Conservation (phyloP, 2,113 vertebrate species). For the Nasalis larvatus region DNA sequence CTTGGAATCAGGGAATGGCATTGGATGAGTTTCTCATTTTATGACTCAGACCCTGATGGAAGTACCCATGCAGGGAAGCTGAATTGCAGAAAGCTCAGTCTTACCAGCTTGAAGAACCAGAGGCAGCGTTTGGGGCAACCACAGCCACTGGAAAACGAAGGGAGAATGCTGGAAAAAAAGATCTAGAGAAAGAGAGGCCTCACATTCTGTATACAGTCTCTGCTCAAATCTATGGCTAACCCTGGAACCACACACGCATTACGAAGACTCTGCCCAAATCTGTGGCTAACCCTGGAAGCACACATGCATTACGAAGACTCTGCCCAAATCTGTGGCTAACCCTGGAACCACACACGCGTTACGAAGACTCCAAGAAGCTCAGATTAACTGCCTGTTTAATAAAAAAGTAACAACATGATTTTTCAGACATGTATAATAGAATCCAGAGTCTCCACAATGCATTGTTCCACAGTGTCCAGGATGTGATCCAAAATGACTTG, state of each 20-base stretch:
- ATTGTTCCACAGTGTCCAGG: background rate
- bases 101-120: background rate
- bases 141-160: background rate
- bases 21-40: fast-evolving
- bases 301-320: background rate
- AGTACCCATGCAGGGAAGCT: background rate
- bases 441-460: background rate
- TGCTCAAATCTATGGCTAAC: background rate
- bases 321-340: too few species aligned
- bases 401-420: background rate
- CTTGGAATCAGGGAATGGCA: background rate
- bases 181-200: background rate
- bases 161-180: background rate
- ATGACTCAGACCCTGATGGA: background rate
- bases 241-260: background rate
- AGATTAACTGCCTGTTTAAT: background rate
- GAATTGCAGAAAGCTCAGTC: background rate
- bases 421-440: background rate
- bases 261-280: background rate
- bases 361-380: background rate
- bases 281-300: too few species aligned
- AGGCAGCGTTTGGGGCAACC: background rate
- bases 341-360: background rate
- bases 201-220: background rate
- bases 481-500: background rate